These are phyloP conservation scores for Brachyrhaphis roseni DNA, from an alignment of 2,797 vertebrate species.

Conservation along the genomic window DNA sequence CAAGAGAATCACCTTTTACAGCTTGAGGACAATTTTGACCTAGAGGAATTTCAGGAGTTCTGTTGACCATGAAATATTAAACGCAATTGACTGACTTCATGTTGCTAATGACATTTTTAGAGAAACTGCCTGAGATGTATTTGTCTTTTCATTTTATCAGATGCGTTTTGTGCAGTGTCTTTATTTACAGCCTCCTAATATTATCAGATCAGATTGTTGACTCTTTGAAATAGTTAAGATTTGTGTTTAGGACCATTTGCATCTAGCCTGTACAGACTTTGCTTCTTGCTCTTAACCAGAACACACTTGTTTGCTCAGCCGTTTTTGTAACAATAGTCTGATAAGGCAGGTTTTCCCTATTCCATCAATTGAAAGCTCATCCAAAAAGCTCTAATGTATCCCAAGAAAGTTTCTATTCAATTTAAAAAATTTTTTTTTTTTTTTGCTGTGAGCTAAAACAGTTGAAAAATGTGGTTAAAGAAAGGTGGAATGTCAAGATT, in stretches of 20 bases:
- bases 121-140: background rate
- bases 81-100: constrained; percentile 12
- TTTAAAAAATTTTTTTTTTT: background rate
- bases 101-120: constrained; percentile 44
- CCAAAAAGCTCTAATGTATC: background rate
- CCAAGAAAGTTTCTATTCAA: background rate
- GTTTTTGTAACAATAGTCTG: background rate
- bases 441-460: background rate
- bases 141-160: background rate
- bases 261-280: background rate
- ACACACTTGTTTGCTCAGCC: background rate
- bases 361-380: background rate
- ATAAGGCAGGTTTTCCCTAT: background rate
- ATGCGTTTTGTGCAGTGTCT: constrained; percentile 27
- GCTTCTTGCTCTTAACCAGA: background rate
- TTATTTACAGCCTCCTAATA: background rate
- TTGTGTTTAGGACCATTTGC: background rate
- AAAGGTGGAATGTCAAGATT: background rate
- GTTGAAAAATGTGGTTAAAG: background rate
- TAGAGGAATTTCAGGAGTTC: background rate
- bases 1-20: background rate
- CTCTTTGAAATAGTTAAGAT: background rate
- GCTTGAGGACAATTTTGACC: background rate
- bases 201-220: background rate
- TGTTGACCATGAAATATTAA: constrained; percentile 7